phyloP scores from a whole-genome alignment of 2,888 invertebrate species.

The Seira ritae region DNA sequence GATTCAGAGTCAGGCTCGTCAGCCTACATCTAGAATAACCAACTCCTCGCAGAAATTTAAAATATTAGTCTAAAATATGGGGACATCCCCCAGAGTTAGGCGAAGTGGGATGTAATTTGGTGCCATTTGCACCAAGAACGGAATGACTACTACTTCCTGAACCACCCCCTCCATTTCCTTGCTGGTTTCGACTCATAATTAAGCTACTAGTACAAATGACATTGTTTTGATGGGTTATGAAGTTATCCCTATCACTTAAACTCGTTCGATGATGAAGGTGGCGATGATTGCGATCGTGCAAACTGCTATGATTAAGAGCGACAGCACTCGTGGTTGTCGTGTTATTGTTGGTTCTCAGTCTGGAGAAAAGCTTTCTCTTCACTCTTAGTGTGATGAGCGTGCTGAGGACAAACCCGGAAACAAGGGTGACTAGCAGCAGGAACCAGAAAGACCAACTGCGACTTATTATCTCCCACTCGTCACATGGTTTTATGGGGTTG shows the following conservation, averaged over 20 bases:
- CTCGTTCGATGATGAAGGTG: conserved; percentile 29
- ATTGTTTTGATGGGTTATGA: conserved; percentile 41
- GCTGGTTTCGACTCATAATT: conserved; percentile 24
- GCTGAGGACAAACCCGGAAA: conserved; percentile 61
- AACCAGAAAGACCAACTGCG: conserved; percentile 70
- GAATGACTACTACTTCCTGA: conserved; percentile 37
- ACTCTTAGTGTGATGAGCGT: conserved; percentile 48
- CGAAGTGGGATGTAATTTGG: neutral
- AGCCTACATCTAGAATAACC: no score
- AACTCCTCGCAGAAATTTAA: no score
- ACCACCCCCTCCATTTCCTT: conserved; percentile 35
- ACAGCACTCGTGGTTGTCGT: conserved; percentile 7
- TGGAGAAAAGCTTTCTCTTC: conserved; percentile 47
- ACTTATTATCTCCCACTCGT: conserved; percentile 67
- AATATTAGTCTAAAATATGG: no score
- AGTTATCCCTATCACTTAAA: conserved; percentile 1
- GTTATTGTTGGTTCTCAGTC: conserved; percentile 28
- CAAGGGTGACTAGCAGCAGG: conserved; percentile 63
- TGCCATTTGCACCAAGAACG: conserved; percentile 53
- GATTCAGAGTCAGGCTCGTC: no score
- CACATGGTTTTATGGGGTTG: conserved; percentile 58
- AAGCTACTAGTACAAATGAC: conserved; percentile 26
- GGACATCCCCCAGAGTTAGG: no score
- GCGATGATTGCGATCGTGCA: neutral
- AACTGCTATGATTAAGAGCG: neutral